These are phyloP conservation scores for Calosoma granatense DNA, from an alignment of 1,140 invertebrate genomes.

Conservation along the genomic window DNA sequence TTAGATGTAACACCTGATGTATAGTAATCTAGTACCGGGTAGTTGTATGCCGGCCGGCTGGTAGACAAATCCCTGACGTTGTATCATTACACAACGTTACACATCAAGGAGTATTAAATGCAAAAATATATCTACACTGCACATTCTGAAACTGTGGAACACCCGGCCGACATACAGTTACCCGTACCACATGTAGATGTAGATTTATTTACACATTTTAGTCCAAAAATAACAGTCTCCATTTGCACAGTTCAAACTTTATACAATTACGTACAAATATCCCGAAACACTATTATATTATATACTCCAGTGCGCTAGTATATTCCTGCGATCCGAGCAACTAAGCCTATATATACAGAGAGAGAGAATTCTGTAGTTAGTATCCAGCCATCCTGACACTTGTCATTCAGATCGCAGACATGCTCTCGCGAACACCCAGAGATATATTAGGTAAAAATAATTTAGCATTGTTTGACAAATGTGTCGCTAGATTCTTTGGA, in stretches of 20 bases:
- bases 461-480: neutral
- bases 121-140: slow-evolving; percentile 4
- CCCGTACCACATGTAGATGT: slow-evolving; percentile 20
- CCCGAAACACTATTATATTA: too few species aligned
- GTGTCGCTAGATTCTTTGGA: slow-evolving; percentile 11
- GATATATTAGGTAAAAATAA: neutral
- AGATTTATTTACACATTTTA: slow-evolving; percentile 22
- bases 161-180: slow-evolving; percentile 23
- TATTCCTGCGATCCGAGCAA: too few species aligned
- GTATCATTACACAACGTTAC: neutral
- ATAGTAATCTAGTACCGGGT: slow-evolving; percentile 24
- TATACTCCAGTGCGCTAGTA: too few species aligned
- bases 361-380: too few species aligned
- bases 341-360: too few species aligned
- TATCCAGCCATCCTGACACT: too few species aligned
- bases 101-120: slow-evolving; percentile 12
- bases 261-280: neutral
- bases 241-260: too few species aligned
- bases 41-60: too few species aligned
- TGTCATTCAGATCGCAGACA: slow-evolving; percentile 1
- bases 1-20: slow-evolving; percentile 32
- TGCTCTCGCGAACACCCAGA: too few species aligned
- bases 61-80: too few species aligned
- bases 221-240: slow-evolving; percentile 23
- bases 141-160: too few species aligned